Conservation (phyloP, 1,140 invertebrate genomes). For the Panulirus ornatus region DNA sequence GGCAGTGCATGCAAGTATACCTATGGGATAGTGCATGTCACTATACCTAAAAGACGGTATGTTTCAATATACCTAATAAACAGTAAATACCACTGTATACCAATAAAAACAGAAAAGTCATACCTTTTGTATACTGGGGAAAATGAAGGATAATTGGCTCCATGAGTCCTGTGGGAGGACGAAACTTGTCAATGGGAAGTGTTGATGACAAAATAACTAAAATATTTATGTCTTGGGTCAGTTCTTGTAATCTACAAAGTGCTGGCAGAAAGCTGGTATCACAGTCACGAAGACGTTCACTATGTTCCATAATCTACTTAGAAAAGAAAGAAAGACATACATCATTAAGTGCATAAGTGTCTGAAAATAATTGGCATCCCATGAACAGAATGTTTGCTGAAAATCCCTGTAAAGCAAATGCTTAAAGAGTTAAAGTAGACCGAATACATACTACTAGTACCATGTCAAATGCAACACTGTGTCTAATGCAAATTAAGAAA, state of each 20-base stretch:
- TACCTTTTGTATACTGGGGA: constrained; percentile 87
- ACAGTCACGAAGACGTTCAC: constrained; percentile 86
- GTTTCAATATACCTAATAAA: neutral
- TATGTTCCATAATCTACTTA: constrained; percentile 86
- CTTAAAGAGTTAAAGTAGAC: too few relatives aligned
- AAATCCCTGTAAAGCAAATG: too few relatives aligned
- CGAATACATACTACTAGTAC: too few relatives aligned
- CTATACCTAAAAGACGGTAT: neutral
- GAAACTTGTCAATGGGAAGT: constrained; percentile 89
- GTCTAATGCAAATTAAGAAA: too few relatives aligned
- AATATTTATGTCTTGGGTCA: constrained; percentile 84
- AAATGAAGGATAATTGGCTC: constrained; percentile 88
- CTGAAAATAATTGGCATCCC: too few relatives aligned
- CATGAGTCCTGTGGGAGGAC: constrained; percentile 83
- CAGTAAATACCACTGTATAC: neutral
- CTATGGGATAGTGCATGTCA: too few relatives aligned
- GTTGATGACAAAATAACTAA: constrained; percentile 88
- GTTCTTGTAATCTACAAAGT: constrained; percentile 86
- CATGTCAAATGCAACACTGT: too few relatives aligned
- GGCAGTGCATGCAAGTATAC: too few relatives aligned
- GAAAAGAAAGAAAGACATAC: neutral
- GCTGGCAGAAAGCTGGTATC: constrained; percentile 85
- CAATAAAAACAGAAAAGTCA: too few relatives aligned
- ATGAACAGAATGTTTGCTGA: too few relatives aligned
- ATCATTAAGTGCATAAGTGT: too few relatives aligned